These are phyloP conservation scores for Pleuronectes platessa DNA, from an alignment of 2,113 vertebrate genomes.

Conservation along the genomic window DNA sequence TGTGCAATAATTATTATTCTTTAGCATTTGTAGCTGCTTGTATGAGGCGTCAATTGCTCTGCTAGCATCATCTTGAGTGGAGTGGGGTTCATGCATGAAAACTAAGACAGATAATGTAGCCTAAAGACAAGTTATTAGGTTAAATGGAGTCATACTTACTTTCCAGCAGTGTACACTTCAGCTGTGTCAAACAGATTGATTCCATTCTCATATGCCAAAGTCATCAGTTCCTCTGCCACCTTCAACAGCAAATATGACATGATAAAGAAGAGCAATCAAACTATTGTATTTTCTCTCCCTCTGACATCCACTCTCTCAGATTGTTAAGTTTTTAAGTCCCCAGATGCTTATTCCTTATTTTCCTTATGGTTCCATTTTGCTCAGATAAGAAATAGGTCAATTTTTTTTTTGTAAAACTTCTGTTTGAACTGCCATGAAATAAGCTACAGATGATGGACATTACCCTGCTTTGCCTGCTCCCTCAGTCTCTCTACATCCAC, in stretches of 20 bases:
- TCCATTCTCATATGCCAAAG: conserved; percentile 93
- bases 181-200: conserved; percentile 97
- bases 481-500: too few species aligned
- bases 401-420: not conserved
- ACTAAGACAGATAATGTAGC: not conserved
- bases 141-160: conserved; percentile 80
- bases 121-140: not conserved
- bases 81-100: not conserved
- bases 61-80: too few species aligned
- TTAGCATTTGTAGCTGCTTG: too few species aligned
- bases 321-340: too few species aligned
- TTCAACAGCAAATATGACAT: conserved; percentile 59
- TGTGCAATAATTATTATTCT: too few species aligned
- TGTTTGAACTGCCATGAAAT: too few species aligned
- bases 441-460: too few species aligned
- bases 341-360: too few species aligned
- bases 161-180: conserved; percentile 91
- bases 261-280: not conserved
- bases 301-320: too few species aligned
- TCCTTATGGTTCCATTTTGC: too few species aligned
- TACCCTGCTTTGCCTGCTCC: too few species aligned
- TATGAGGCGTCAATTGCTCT: too few species aligned
- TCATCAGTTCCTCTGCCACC: conserved; percentile 95
- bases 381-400: not conserved
- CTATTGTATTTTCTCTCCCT: not conserved